Percentiles rank a stretch among this genome's conserved stretches.
Evolutionary conservation across 2,888 invertebrate species (phyloP).

Genomic region (Pantelozetes paolii): DNA sequence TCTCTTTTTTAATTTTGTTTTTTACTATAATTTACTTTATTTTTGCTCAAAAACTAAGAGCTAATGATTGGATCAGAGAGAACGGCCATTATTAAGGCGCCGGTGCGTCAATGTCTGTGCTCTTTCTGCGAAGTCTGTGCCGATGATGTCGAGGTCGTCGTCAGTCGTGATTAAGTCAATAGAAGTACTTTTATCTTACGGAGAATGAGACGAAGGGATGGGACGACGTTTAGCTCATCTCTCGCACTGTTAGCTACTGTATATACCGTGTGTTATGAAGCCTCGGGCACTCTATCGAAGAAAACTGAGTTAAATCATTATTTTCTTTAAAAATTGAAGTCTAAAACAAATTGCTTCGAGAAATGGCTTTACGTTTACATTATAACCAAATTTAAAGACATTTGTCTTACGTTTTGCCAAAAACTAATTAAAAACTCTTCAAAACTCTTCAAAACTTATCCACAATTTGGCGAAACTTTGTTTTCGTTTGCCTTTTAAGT

Average conservation of each 20-base stretch:
- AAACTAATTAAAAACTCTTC: background rate
- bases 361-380: constrained; percentile 12
- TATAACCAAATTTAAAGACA: background rate
- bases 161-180: constrained; percentile 9
- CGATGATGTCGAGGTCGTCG: constrained; percentile 19
- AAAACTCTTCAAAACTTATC: background rate
- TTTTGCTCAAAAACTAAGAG: background rate
- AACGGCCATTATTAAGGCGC: constrained; percentile 12
- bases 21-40: no score
- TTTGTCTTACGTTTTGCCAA: background rate
- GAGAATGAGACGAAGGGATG: background rate
- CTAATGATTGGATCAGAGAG: background rate
- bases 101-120: background rate
- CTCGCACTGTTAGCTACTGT: constrained; percentile 1
- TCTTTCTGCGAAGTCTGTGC: constrained; percentile 3
- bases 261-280: background rate
- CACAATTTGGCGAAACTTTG: no score
- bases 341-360: constrained; percentile 12
- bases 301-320: background rate
- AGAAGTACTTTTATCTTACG: constrained; percentile 2
- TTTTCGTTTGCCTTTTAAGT: no score
- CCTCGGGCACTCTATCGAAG: constrained; percentile 7
- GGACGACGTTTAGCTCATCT: background rate
- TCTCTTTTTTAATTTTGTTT: background rate
- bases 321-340: background rate